Percentiles rank a stretch among this genome's conserved stretches.
These are phyloP conservation scores for Phaetusa simplex DNA, from an alignment of 2,113 vertebrate genomes.

Conservation along the genomic window DNA sequence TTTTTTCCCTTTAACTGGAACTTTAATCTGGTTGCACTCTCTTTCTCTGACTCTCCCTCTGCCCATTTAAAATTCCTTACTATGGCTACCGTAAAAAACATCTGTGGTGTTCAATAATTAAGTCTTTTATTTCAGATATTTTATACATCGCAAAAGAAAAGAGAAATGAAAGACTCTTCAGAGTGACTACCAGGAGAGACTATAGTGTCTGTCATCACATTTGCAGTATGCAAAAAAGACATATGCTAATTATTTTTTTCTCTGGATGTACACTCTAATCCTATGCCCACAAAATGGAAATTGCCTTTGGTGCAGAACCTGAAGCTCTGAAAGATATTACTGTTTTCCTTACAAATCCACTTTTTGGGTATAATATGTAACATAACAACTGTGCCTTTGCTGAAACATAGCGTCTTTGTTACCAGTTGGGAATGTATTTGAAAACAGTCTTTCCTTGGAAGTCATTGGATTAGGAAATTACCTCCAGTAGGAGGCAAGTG, in stretches of 20 bases:
- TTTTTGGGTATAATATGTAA: background rate
- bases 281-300: constrained; percentile 44
- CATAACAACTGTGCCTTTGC: background rate
- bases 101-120: background rate
- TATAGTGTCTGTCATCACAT: background rate
- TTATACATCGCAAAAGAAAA: background rate
- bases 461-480: background rate
- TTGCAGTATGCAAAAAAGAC: background rate
- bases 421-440: constrained; percentile 24
- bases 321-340: background rate
- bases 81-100: background rate
- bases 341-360: constrained; percentile 16
- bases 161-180: background rate
- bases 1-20: background rate
- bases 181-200: background rate
- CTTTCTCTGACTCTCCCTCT: background rate
- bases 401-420: background rate
- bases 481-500: background rate
- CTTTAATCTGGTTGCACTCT: background rate
- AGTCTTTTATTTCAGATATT: background rate
- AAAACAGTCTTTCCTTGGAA: background rate
- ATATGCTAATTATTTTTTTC: background rate
- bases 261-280: background rate
- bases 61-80: background rate
- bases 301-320: background rate